Conservation (phyloP, 1,140 invertebrate species). For the Drosophila micromelanica region DNA sequence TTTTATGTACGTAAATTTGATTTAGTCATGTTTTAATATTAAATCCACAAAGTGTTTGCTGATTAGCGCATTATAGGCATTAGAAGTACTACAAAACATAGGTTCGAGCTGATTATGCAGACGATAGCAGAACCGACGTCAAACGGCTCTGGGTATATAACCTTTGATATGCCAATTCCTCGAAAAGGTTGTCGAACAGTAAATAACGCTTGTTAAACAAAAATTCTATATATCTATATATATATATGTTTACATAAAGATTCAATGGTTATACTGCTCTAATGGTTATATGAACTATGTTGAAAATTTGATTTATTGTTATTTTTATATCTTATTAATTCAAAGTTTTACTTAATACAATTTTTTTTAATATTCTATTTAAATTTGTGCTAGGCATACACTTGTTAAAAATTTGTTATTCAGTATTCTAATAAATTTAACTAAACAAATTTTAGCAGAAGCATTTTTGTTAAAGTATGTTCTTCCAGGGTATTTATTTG, state of each 20-base stretch:
- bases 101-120: conserved; percentile 11
- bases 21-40: too few relatives aligned
- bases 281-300: background rate
- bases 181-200: conserved; percentile 11
- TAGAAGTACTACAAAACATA: conserved; percentile 16
- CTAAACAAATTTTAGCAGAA: too few relatives aligned
- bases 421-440: too few relatives aligned
- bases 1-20: too few relatives aligned
- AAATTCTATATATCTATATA: conserved; percentile 17
- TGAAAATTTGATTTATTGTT: background rate
- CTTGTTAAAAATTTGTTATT: too few relatives aligned
- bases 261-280: background rate
- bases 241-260: background rate
- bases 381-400: too few relatives aligned
- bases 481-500: background rate
- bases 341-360: too few relatives aligned
- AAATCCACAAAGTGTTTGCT: background rate
- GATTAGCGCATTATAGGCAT: conserved; percentile 7
- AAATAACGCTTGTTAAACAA: conserved; percentile 8
- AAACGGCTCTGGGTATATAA: background rate
- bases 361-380: too few relatives aligned
- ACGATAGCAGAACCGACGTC: conserved; percentile 16
- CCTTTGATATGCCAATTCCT: conserved; percentile 23
- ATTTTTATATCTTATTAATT: too few relatives aligned
- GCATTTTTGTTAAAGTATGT: too few relatives aligned